Base-by-base conservation (phyloP, 2,888 invertebrate species). In the Galeruca laticollis region DNA sequence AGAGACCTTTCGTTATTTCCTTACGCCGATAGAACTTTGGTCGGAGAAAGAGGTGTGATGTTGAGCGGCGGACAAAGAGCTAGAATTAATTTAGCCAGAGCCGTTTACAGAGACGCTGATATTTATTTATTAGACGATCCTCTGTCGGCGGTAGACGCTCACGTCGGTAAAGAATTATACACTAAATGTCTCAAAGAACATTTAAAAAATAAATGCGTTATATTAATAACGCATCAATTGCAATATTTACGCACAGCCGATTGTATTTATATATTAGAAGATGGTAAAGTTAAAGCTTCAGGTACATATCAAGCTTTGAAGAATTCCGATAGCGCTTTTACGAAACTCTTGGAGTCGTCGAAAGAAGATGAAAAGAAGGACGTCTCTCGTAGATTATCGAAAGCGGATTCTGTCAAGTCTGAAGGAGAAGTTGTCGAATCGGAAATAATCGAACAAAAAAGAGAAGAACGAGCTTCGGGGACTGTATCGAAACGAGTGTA, bases 61-160 rank as follows among this genome's bases (percentile, higher is more conserved):
- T 40, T 71, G 43, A 92, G 92, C 82, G 93, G 90, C 81, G 94
- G 96, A 4, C 96, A 96, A 83, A 91, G 93, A 75, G 96, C 96
- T 0, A 89, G 97, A 73, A 92, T 97, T 63, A 94, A 94, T 63
- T 88, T 97, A 49, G 95, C 95, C 0, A 89, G 96, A 74, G 92
- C 95, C 0, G 90, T 96, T 1, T 96, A 96, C 85, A 91, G 92
- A 56, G 90, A 94, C 68, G 91, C 94, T 0, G 94, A 95, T 73
- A 92, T 96, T 72, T 96, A 95, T 81, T 85, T 96, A 10, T 86
- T 97, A 61, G 96, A 97, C 83, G 96, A 97, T 86, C 96, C 96
- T 0, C 86, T 97, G 21, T 93, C 94, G 73, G 96, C 96, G 0
- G 96, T 96, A 8, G 97, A 97, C 86, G 90, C 95, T 0, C 93